These are phyloP conservation scores for Hedychridium roseum DNA, from an alignment of 2,888 invertebrate species.

Conservation along the genomic window DNA sequence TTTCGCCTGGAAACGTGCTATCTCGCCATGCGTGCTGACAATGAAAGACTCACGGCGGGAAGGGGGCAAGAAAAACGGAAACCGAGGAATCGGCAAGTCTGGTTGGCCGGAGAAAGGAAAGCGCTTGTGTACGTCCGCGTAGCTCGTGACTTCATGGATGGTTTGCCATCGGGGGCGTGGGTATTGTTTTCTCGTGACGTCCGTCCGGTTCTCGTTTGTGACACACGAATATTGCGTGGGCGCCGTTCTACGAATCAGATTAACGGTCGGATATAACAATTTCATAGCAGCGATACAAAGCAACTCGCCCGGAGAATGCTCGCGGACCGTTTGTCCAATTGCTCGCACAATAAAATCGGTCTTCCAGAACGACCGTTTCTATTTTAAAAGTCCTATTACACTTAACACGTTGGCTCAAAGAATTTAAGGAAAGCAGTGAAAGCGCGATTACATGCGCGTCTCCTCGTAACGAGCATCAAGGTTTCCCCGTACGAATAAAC, in stretches of 20 bases:
- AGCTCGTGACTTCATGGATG: constrained; percentile 23
- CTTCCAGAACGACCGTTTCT: too few species aligned
- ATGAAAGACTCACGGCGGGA: neutral
- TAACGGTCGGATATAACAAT: constrained; percentile 20
- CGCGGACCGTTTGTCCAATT: too few species aligned
- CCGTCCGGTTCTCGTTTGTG: constrained; percentile 28
- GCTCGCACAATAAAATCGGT: too few species aligned
- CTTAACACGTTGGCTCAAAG: too few species aligned
- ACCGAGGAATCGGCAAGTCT: neutral
- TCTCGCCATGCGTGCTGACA: neutral
- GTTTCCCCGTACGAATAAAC: too few species aligned
- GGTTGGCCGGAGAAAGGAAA: neutral
- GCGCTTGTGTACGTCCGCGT: constrained; percentile 8
- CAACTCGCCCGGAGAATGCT: too few species aligned
- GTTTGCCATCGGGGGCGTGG: constrained; percentile 35
- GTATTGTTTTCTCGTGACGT: constrained; percentile 28
- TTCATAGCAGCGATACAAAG: too few species aligned
- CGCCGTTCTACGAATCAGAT: constrained; percentile 14
- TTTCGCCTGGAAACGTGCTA: too few species aligned
- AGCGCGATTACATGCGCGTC: too few species aligned
- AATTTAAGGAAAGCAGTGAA: too few species aligned
- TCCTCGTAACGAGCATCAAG: too few species aligned
- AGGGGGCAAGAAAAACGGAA: neutral
- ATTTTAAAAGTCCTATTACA: too few species aligned
- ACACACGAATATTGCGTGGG: constrained; percentile 18